These are phyloP conservation scores for Callospermophilus lateralis DNA, from an alignment of 2,113 vertebrate species.

Conservation along the genomic window DNA sequence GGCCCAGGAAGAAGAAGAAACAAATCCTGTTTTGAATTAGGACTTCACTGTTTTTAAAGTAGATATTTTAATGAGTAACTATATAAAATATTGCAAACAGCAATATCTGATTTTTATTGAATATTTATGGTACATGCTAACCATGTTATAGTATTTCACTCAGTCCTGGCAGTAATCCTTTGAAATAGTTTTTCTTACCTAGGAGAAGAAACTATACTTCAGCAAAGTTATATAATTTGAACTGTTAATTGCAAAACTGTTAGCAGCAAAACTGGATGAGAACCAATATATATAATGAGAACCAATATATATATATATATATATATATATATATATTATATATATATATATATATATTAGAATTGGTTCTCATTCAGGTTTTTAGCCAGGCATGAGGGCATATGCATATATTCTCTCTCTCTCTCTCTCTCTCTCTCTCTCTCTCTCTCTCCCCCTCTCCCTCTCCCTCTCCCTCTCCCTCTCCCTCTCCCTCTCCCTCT, in stretches of 20 bases:
- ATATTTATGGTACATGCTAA: not conserved
- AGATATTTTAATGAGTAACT: not conserved
- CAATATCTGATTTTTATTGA: not conserved
- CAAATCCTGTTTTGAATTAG: not conserved
- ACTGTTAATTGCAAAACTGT: not conserved
- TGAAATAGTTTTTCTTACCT: not conserved
- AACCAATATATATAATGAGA: too few relatives aligned
- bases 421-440: too few relatives aligned
- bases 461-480: accelerated
- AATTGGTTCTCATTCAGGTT: too few relatives aligned
- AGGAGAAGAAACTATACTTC: not conserved
- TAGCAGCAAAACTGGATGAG: not conserved
- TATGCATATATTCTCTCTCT: too few relatives aligned
- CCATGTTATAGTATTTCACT: constrained; percentile 7
- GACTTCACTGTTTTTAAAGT: constrained; percentile 34
- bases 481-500: accelerated
- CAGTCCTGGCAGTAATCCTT: not conserved
- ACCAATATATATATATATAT: too few relatives aligned
- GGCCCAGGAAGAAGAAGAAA: not conserved
- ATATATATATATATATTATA: too few relatives aligned
- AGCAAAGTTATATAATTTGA: not conserved
- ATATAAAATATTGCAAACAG: not conserved
- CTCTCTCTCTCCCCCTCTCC: accelerated
- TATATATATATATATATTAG: too few relatives aligned
- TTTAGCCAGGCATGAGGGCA: too few relatives aligned